Percentiles rank a stretch among this genome's conserved stretches.
Conservation (phyloP, 2,888 invertebrate genomes). For the Polylopha cassiicola region DNA sequence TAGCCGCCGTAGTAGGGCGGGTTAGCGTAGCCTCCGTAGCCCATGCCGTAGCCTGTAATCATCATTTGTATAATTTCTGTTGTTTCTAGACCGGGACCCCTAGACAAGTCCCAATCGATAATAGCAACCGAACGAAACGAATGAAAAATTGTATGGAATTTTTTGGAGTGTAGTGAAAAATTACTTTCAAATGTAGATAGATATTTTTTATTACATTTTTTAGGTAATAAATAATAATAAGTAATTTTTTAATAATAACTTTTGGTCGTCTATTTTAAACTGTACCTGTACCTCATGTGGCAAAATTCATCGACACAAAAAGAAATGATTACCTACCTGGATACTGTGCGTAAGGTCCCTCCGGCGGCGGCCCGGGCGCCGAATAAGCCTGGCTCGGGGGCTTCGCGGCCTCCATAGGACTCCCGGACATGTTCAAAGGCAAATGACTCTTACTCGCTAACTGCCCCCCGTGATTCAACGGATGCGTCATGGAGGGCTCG, state of each 20-base stretch:
- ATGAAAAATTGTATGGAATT: too few relatives aligned
- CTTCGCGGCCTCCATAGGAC: constrained; percentile 40
- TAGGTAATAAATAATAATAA: too few relatives aligned
- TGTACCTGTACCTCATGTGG: neutral
- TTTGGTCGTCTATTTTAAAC: neutral
- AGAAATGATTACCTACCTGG: constrained; percentile 47
- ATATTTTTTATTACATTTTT: too few relatives aligned
- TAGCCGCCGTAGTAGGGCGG: constrained; percentile 77
- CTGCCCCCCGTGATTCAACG: constrained; percentile 26
- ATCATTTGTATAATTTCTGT: too few relatives aligned
- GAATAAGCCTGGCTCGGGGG: constrained; percentile 44
- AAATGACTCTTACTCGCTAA: constrained; percentile 27
- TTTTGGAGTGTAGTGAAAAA: too few relatives aligned
- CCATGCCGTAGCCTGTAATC: constrained; percentile 60
- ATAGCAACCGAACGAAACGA: too few relatives aligned
- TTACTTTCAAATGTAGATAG: too few relatives aligned
- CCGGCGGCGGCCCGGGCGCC: constrained; percentile 46
- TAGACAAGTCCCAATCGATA: too few relatives aligned
- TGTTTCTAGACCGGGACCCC: too few relatives aligned
- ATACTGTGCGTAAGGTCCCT: constrained; percentile 58
- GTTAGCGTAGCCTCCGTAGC: constrained; percentile 62
- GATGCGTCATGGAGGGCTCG: constrained; percentile 31
- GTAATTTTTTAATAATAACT: too few relatives aligned
- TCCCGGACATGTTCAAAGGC: constrained; percentile 42
- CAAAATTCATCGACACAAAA: neutral